A percentile compares a stretch with the other conserved stretches of the same genome.
These are phyloP conservation scores for fruit fly (Drosophila melanogaster) DNA, from an alignment of 1,140 invertebrate genomes.

Conservation along the genomic window Release_6_plus_ISO1_MT NT_033777.3:24500001-24500500, in stretches of 20 bases:
- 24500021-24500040: conserved; percentile 18
- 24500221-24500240: conserved; percentile 16
- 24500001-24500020: background rate
- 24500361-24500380: conserved; percentile 60
- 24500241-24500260: conserved; percentile 7
- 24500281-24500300: conserved; percentile 63
- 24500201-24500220: conserved; percentile 5
- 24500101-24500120: conserved; percentile 73
- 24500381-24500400: conserved; percentile 33
- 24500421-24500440: conserved; percentile 3
- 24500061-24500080: conserved; percentile 68
- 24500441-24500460: background rate
- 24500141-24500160: conserved; percentile 52
- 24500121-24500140: conserved; percentile 67
- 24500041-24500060: conserved; percentile 77
- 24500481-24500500: conserved; percentile 18
- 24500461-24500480: too few relatives aligned
- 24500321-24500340: conserved; percentile 42
- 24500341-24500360: conserved; percentile 79
- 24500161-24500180: conserved; percentile 44
- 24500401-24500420: conserved; percentile 2
- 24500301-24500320: conserved; percentile 33
- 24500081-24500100: conserved; percentile 51
- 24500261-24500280: conserved; percentile 39
- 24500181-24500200: conserved; percentile 24